A percentile compares a stretch with the other conserved stretches of the same genome.
phyloP scores from a whole-genome alignment of 1,140 invertebrate species.

The Doryteuthis pealeii region DNA sequence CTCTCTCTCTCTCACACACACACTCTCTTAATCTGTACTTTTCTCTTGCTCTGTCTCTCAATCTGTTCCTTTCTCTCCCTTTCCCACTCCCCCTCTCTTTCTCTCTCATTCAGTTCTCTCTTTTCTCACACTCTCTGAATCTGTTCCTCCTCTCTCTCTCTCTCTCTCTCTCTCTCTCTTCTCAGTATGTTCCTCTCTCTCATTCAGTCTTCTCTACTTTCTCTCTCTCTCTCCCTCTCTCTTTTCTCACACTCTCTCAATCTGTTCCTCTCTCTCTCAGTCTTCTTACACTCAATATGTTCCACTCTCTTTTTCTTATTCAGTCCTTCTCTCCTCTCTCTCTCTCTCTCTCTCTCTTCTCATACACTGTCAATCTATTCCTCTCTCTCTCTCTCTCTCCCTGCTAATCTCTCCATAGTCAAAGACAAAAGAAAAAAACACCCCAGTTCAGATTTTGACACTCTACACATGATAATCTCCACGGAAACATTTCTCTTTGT shows the following conservation, averaged over 20 bases:
- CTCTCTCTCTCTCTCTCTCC: neutral
- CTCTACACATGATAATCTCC: no score
- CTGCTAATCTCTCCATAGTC: neutral
- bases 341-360: neutral
- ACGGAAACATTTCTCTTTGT: no score
- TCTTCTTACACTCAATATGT: neutral
- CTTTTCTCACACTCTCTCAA: neutral
- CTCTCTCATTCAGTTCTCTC: neutral
- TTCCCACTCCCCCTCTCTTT: neutral
- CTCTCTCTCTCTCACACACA: no score
- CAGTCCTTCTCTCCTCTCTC: neutral
- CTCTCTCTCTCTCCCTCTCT: neutral
- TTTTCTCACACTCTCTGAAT: neutral
- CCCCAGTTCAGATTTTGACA: no score
- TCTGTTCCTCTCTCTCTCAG: neutral
- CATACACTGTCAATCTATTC: neutral
- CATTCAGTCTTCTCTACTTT: neutral
- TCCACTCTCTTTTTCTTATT: neutral
- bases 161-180: neutral
- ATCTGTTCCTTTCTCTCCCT: no score
- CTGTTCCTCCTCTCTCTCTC: neutral
- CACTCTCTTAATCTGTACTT: no score
- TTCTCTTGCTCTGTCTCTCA: neutral
- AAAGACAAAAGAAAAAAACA: no score
- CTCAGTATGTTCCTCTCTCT: neutral